These are phyloP conservation scores for Scaptomyza hsui DNA, from an alignment of 1,140 invertebrate species.

Conservation along the genomic window DNA sequence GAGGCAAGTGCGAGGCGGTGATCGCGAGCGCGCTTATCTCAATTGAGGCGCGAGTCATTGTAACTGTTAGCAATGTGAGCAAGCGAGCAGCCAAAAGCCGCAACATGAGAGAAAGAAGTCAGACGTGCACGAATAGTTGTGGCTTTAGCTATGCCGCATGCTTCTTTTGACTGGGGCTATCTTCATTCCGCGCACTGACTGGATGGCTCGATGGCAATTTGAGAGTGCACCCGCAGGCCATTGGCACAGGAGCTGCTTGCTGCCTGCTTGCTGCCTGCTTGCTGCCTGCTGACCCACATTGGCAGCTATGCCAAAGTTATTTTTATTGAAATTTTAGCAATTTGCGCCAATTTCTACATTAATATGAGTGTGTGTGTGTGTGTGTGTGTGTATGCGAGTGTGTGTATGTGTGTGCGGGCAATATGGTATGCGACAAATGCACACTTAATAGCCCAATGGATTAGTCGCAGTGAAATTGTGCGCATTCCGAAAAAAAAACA, in stretches of 20 bases:
- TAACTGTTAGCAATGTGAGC: slow-evolving; percentile 74
- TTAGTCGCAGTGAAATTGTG: slow-evolving; percentile 61
- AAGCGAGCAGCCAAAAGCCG: slow-evolving; percentile 7
- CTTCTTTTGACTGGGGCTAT: slow-evolving; percentile 35
- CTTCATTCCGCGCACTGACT: slow-evolving; percentile 54
- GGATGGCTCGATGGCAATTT: slow-evolving; percentile 60
- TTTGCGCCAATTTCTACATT: slow-evolving; percentile 61
- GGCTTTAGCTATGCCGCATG: slow-evolving; percentile 6
- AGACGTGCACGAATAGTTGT: slow-evolving; percentile 16
- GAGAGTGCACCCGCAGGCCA: slow-evolving; percentile 73
- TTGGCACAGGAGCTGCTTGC: slow-evolving; percentile 51
- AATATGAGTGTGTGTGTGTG: not conserved
- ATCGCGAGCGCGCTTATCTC: slow-evolving; percentile 57
- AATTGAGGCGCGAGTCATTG: slow-evolving; percentile 70
- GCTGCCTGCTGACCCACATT: slow-evolving; percentile 57
- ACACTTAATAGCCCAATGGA: slow-evolving; percentile 62
- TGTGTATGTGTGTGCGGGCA: not conserved
- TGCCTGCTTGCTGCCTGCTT: slow-evolving; percentile 33
- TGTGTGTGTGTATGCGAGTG: not conserved
- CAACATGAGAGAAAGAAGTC: slow-evolving; percentile 33
- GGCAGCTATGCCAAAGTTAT: slow-evolving; percentile 60
- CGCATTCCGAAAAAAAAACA: slow-evolving; percentile 44
- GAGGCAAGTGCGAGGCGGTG: slow-evolving; percentile 13
- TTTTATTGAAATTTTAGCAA: slow-evolving; percentile 73
- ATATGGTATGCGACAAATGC: slow-evolving; percentile 69